Evolutionary conservation across 2,113 vertebrate genomes (phyloP), one percentile per base, ranked within the genome.

Genomic region (Cavia porcellus): DNA sequence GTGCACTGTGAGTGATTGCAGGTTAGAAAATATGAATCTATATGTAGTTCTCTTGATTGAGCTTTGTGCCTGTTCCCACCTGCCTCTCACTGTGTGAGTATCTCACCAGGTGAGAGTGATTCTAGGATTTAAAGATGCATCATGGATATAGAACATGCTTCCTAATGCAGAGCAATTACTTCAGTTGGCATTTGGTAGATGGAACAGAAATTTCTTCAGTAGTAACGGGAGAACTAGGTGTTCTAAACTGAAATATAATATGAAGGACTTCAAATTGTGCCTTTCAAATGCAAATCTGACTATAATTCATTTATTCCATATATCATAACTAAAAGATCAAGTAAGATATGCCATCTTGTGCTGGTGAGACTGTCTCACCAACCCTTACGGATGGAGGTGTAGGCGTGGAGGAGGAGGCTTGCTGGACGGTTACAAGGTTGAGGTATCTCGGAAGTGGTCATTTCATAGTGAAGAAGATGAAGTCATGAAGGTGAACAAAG

Each of bases 211-310:
- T 52, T 25, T 96, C 45, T 77, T 42, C 7, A 55, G 42, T 2
- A 4, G 13, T 89, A 32, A 32, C 80, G 35, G 55, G 12, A 91
- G 59, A 35, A 35, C 5, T 15, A 15, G 38, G 8, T 95, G 35
- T 89, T 89, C 57, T 68, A 66, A 84, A 75, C 42, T 68, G 42
- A 77, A 92, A 85, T 28, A 79, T 32, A 80, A 32, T 30, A 38
- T 42, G n/a, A 93, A 86, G 10, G 19, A 52, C 57, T 83, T 96
- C 52, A 81, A 12, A 20, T 59, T 47, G 6, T 3, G 28, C 3
- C 22, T 64, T 79, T 92, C 77, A 96, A 82, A 68, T 66, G 12
- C 55, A 89, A 77, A 89, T 93, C 8, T 94, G 70, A 64, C 47
- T 88, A 19, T 57, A n/a, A 45, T n/a, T 74, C 20, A 47, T 64